Evolutionary conservation across 2,888 invertebrate species (phyloP).

Genomic region (Caenorhabditis afra): DNA sequence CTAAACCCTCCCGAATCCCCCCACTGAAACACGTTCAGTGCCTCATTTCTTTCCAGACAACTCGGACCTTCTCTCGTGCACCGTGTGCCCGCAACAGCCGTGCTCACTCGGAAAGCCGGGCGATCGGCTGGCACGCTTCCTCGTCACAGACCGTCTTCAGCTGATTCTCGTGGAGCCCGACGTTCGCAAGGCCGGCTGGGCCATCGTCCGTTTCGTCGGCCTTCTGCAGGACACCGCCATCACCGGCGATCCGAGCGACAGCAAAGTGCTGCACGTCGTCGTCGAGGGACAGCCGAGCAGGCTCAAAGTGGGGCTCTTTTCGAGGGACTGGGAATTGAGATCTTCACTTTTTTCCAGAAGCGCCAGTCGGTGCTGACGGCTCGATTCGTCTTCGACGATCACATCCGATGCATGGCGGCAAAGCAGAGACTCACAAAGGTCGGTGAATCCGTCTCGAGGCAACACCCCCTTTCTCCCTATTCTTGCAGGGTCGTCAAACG

Average conservation of each 20-base stretch:
- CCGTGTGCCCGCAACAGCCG: conserved; percentile 83
- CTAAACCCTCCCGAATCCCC: background rate
- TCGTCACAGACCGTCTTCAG: conserved; percentile 95
- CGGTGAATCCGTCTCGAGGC: background rate
- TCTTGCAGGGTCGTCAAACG: conserved; percentile 87
- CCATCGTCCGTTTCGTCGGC: conserved; percentile 95
- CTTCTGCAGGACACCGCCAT: conserved; percentile 94
- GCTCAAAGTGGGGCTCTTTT: conserved; percentile 29
- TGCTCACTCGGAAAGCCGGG: conserved; percentile 87
- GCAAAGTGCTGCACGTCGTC: conserved; percentile 90
- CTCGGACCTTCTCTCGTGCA: conserved; percentile 96
- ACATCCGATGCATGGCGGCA: conserved; percentile 98
- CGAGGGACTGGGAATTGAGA: background rate
- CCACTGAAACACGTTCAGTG: background rate
- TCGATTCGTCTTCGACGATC: conserved; percentile 97
- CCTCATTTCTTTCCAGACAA: conserved; percentile 86
- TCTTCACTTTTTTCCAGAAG: conserved; percentile 15
- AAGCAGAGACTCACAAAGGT: conserved; percentile 88
- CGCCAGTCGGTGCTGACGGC: conserved; percentile 88
- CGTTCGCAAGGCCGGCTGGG: conserved; percentile 94
- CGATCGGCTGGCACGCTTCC: conserved; percentile 85
- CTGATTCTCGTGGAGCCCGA: conserved; percentile 98
- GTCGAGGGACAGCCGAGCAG: conserved; percentile 72
- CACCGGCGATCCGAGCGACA: conserved; percentile 95
- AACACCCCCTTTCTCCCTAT: background rate